Percentiles rank a stretch among this genome's conserved stretches.
phyloP scores from a whole-genome alignment of 2,888 invertebrate genomes.

The Andrena chrysosceles region DNA sequence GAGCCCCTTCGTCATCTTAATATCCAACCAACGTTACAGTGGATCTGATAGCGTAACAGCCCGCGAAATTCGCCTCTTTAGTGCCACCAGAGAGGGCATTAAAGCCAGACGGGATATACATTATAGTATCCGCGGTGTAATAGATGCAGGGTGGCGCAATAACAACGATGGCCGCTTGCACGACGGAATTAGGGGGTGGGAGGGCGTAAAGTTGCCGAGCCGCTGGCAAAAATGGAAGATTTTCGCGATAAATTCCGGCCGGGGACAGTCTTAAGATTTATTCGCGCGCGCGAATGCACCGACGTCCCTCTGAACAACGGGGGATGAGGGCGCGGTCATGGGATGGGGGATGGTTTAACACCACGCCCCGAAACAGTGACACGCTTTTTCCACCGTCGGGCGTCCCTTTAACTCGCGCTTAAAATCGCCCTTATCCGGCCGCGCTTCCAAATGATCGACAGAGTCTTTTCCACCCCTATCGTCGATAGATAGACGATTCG shows the following conservation, averaged over 20 bases:
- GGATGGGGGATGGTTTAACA: not conserved
- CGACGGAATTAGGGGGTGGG: constrained; percentile 20
- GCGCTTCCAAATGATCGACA: constrained; percentile 61
- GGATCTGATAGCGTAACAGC: constrained; percentile 3
- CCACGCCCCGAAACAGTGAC: constrained; percentile 16
- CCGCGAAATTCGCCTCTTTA: constrained; percentile 31
- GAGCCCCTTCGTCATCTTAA: not conserved
- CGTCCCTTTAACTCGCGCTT: constrained; percentile 33
- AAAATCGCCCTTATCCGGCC: constrained; percentile 60
- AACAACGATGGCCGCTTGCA: constrained; percentile 21
- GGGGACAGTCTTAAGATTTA: constrained; percentile 24
- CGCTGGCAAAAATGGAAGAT: constrained; percentile 20
- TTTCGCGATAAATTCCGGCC: constrained; percentile 6
- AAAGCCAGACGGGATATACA: constrained; percentile 44
- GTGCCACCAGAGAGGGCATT: constrained; percentile 32
- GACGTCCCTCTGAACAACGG: not conserved
- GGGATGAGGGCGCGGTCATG: not conserved
- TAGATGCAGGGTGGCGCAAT: constrained; percentile 29
- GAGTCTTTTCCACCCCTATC: constrained; percentile 29
- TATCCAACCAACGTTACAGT: not conserved
- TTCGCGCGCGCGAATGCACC: constrained; percentile 18
- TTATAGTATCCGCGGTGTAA: constrained; percentile 29
- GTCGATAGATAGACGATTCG: constrained; percentile 53
- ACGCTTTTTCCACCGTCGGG: constrained; percentile 9
- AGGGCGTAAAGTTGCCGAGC: constrained; percentile 12